Conservation (phyloP, 1,140 invertebrate genomes). For the Coenobita brevimanus region DNA sequence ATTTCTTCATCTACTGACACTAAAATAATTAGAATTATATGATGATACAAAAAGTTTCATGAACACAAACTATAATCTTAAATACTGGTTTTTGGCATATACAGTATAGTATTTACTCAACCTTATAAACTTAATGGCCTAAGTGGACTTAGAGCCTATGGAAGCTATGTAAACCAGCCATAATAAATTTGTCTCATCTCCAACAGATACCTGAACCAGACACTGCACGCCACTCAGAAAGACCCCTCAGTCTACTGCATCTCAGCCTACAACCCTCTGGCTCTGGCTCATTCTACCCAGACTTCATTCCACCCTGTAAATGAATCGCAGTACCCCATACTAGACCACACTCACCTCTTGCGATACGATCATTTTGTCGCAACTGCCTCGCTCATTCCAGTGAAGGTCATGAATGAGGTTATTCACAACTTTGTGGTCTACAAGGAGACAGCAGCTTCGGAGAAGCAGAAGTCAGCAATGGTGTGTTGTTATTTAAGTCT, state of each 20-base stretch:
- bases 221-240: neutral
- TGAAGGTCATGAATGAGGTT: slow-evolving; percentile 24
- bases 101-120: too few relatives aligned
- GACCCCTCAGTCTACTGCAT: slow-evolving; percentile 53
- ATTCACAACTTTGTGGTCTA: slow-evolving; percentile 35
- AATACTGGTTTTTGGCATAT: too few relatives aligned
- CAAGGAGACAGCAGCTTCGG: neutral
- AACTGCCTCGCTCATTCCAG: slow-evolving; percentile 19
- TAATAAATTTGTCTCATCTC: too few relatives aligned
- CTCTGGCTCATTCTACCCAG: neutral
- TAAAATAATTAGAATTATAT: too few relatives aligned
- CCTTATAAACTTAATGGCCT: too few relatives aligned
- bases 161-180: too few relatives aligned
- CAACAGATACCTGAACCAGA: slow-evolving; percentile 33
- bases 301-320: too few relatives aligned
- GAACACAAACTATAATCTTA: too few relatives aligned
- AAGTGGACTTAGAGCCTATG: too few relatives aligned
- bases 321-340: neutral
- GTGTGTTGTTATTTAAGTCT: neutral
- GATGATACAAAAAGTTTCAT: too few relatives aligned
- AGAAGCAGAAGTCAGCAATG: neutral
- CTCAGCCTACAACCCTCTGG: slow-evolving; percentile 43
- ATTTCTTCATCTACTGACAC: too few relatives aligned
- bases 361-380: slow-evolving; percentile 39
- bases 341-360: neutral